phyloP scores from a whole-genome alignment of 2,797 vertebrate species.

The Gymnopithys bicolor region DNA sequence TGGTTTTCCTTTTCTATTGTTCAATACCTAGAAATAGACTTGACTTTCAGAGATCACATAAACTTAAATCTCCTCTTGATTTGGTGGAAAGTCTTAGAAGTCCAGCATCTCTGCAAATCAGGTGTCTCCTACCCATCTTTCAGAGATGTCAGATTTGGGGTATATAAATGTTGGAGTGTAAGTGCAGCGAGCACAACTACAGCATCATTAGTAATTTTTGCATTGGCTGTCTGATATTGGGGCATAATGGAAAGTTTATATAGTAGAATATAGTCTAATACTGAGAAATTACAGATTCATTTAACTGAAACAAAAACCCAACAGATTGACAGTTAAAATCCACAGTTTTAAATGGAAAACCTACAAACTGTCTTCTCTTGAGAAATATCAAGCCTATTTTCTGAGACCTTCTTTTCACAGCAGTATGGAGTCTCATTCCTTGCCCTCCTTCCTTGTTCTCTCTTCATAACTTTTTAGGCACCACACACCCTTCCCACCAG shows the following conservation, averaged over 20 bases:
- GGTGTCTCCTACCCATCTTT: not conserved
- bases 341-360: not conserved
- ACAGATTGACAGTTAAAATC: not conserved
- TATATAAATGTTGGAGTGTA: not conserved
- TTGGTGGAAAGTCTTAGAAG: not conserved
- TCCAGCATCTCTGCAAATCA: not conserved
- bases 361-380: not conserved
- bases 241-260: not conserved
- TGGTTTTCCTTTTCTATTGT: not conserved
- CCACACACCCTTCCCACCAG: accelerated
- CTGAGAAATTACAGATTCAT: not conserved
- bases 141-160: not conserved
- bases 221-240: not conserved
- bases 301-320: not conserved
- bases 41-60: not conserved
- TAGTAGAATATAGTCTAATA: not conserved
- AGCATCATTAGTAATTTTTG: not conserved
- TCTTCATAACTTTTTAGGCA: not conserved
- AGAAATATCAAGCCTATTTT: not conserved
- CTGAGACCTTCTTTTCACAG: not conserved
- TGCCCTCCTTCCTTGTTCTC: not conserved
- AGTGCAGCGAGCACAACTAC: not conserved
- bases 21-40: not conserved
- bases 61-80: not conserved
- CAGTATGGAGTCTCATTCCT: not conserved